phyloP scores from a whole-genome alignment of 2,113 vertebrate genomes.

The Ictalurus furcatus region DNA sequence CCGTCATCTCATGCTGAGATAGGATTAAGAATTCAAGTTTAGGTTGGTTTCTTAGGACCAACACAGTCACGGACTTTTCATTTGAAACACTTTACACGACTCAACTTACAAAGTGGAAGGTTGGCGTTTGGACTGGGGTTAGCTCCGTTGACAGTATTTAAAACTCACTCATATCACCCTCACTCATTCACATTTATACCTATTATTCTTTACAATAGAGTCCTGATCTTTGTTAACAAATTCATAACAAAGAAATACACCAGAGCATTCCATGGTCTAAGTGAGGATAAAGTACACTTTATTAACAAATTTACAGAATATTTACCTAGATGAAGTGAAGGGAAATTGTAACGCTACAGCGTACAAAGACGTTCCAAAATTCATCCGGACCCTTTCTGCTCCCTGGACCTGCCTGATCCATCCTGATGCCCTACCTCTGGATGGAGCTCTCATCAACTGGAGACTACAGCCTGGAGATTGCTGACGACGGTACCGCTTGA shows the following conservation, averaged over 20 bases:
- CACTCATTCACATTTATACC: not conserved
- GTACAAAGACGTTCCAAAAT: too few species aligned
- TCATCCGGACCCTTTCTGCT: too few species aligned
- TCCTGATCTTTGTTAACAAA: not conserved
- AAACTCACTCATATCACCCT: not conserved
- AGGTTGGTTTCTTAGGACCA: not conserved
- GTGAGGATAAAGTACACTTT: not conserved
- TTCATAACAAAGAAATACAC: not conserved
- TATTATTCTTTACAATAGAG: not conserved
- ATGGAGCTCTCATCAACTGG: too few species aligned
- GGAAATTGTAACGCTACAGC: too few species aligned
- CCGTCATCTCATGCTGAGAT: conserved; percentile 64
- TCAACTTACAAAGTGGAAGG: not conserved
- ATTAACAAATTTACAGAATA: too few species aligned
- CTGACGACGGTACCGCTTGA: too few species aligned
- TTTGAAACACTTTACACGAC: not conserved
- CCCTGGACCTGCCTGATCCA: too few species aligned
- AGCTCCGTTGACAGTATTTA: not conserved
- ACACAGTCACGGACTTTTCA: not conserved
- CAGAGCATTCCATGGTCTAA: not conserved
- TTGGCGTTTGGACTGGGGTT: not conserved
- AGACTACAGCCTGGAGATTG: too few species aligned
- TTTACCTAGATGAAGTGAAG: too few species aligned
- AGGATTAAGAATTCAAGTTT: conserved; percentile 33
- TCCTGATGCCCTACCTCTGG: too few species aligned